Percentiles rank a stretch among this genome's conserved stretches.
Evolutionary conservation across 2,797 vertebrate genomes (phyloP).

Genomic region (Sebastes kiyomatsui): DNA sequence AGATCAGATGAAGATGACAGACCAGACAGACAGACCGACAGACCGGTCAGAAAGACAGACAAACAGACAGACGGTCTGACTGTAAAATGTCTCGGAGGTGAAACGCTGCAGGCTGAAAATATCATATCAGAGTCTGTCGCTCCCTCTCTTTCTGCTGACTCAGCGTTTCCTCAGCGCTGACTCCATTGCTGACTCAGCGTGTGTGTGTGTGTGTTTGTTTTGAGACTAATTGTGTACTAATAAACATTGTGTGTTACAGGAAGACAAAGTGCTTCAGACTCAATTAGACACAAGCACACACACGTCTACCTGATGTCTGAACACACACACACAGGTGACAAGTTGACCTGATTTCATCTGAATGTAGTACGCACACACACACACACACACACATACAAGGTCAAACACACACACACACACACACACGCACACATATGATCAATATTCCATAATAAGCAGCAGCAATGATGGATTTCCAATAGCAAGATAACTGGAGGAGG

Average conservation of each 20-base stretch:
- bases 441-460: conserved; percentile 34
- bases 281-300: not conserved
- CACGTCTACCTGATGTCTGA: not conserved
- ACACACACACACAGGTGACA: no score
- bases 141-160: conserved; percentile 26
- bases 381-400: not conserved
- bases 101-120: conserved; percentile 7
- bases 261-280: conserved; percentile 13
- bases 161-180: conserved; percentile 12
- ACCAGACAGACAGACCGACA: not conserved
- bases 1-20: not conserved
- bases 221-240: not conserved
- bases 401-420: conserved; percentile 12
- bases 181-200: conserved; percentile 25
- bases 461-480: conserved; percentile 29
- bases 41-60: not conserved
- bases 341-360: no score
- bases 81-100: not conserved
- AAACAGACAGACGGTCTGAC: not conserved
- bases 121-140: conserved; percentile 2
- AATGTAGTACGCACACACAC: no score
- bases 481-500: conserved; percentile 5
- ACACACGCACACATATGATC: conserved; percentile 11
- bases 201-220: conserved; percentile 10
- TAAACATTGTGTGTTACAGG: conserved; percentile 14